A percentile compares a stretch with the other conserved stretches of the same genome.
Conservation (phyloP, 2,797 vertebrate species). For the Cryptoprocta ferox region DNA sequence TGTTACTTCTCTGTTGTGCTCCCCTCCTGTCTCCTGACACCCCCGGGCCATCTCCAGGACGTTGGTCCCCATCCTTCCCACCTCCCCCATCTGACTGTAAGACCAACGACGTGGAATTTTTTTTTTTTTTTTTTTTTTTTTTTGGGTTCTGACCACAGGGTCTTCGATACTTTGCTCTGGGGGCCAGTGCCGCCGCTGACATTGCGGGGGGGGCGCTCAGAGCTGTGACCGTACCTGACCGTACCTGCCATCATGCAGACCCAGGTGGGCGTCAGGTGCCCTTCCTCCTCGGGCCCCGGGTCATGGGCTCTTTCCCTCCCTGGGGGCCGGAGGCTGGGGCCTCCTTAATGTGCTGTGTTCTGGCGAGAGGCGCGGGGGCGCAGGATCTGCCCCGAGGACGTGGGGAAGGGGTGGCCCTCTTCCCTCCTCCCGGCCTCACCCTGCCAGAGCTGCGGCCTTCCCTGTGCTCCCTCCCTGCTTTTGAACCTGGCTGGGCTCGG, state of each 20-base stretch:
- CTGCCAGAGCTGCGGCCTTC: neutral
- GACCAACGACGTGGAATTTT: fast-evolving
- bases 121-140: no score
- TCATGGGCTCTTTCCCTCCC: neutral
- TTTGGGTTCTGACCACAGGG: neutral
- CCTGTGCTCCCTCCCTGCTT: neutral
- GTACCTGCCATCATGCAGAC: fast-evolving
- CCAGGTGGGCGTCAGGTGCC: fast-evolving
- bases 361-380: neutral
- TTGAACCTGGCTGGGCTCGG: fast-evolving
- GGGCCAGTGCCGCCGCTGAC: fast-evolving
- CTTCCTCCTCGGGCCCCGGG: neutral
- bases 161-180: neutral
- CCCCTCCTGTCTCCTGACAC: no score
- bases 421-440: fast-evolving
- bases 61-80: fast-evolving
- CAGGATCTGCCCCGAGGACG: neutral
- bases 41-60: fast-evolving
- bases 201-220: fast-evolving
- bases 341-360: neutral
- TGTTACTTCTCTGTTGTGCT: neutral
- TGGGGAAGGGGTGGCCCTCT: no score
- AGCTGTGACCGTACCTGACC: neutral
- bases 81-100: fast-evolving
- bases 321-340: neutral